Conservation (phyloP, 2,888 invertebrate genomes). For the Odontocerum albicorne region DNA sequence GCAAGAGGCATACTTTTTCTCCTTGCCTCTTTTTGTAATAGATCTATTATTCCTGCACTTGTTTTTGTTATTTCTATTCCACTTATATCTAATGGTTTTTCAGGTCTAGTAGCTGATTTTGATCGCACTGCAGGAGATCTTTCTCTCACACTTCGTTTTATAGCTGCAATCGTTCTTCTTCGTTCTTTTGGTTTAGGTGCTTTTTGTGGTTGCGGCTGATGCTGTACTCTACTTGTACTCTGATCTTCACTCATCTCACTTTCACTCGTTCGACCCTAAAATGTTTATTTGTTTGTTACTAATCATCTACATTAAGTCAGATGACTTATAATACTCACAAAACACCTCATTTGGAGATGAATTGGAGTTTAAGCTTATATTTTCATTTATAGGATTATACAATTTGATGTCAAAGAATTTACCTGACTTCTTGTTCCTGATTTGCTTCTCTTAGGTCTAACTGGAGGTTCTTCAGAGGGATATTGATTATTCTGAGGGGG, state of each 20-base stretch:
- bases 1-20: conserved; percentile 56
- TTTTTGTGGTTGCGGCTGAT: conserved; percentile 42
- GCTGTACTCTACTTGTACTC: conserved; percentile 44
- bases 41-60: conserved; percentile 52
- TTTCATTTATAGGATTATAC: conserved; percentile 30
- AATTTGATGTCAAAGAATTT: conserved; percentile 31
- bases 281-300: conserved; percentile 19
- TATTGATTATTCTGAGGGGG: conserved; percentile 9
- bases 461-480: conserved; percentile 43
- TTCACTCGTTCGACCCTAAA: conserved; percentile 58
- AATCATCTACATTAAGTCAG: too few species aligned
- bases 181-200: conserved; percentile 45
- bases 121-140: conserved; percentile 58
- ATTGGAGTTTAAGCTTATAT: too few species aligned
- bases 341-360: too few species aligned
- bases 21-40: conserved; percentile 54
- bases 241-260: conserved; percentile 60
- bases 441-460: conserved; percentile 56
- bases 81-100: conserved; percentile 48
- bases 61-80: conserved; percentile 54
- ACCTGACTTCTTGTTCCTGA: conserved; percentile 48
- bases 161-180: conserved; percentile 43
- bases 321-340: too few species aligned
- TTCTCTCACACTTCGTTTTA: conserved; percentile 34
- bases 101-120: conserved; percentile 57